A percentile compares a stretch with the other conserved stretches of the same genome.
Conservation (phyloP, 2,888 invertebrate genomes). For the Cyaniris semiargus region DNA sequence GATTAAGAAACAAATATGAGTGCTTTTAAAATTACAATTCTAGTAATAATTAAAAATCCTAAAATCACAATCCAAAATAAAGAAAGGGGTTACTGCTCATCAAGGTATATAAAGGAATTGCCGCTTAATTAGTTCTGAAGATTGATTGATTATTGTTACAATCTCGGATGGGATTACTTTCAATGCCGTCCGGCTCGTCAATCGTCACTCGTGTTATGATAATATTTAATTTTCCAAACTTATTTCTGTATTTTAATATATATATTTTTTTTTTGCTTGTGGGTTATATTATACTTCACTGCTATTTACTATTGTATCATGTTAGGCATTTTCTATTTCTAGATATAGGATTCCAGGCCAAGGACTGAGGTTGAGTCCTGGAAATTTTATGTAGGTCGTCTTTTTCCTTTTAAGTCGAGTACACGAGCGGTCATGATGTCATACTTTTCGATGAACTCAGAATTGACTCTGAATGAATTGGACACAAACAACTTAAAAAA, state of each 20-base stretch:
- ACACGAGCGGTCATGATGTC: constrained; percentile 21
- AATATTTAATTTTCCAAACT: neutral
- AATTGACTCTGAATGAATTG: constrained; percentile 47
- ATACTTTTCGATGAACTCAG: constrained; percentile 33
- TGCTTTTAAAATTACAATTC: neutral
- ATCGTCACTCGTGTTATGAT: neutral
- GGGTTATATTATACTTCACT: too few species aligned
- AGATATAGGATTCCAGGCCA: constrained; percentile 14
- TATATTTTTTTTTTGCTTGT: neutral
- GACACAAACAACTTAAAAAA: constrained; percentile 34
- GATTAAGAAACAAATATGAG: neutral
- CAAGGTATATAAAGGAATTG: neutral
- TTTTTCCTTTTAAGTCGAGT: constrained; percentile 32
- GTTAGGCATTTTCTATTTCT: neutral
- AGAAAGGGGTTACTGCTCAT: neutral
- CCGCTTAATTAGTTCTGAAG: neutral
- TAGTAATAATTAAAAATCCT: too few species aligned
- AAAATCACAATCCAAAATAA: neutral
- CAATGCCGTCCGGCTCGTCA: too few species aligned
- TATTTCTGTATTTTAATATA: neutral
- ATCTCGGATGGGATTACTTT: too few species aligned
- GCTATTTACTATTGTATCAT: neutral
- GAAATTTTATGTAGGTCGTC: constrained; percentile 33
- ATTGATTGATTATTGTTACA: too few species aligned
- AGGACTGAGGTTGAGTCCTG: constrained; percentile 28